Evolutionary conservation across 2,797 vertebrate genomes (phyloP), one percentile per base, ranked within the genome.

Genomic region (Helostoma temminkii): DNA sequence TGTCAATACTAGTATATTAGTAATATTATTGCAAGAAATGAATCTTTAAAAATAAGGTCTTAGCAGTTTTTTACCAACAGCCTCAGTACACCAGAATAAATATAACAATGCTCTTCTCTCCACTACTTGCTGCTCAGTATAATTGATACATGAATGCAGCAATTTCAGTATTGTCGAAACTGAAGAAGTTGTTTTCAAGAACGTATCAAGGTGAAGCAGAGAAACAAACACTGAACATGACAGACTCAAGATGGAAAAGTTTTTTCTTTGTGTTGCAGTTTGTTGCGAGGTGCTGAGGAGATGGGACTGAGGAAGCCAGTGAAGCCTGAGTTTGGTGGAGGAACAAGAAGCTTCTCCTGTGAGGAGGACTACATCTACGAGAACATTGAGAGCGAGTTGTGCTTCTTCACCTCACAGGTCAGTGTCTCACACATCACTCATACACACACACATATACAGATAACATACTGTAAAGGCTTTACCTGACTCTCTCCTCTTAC

Each of bases 311-410:
- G 96, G 58, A 99, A 99, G 82, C 85, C 93, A 0, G 96, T 99
- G 83, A 98, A 98, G 83, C 93, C 95, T 0, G 97, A 99, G 85
- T 99, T 97, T 1, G 98, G 97, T 0, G 96, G 96, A 3, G 97
- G 98, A n/a, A 95, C 94, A 1, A 88, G 96, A 11, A 93, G 93
- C 84, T 98, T 98, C 92, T 98, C 96, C 18, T 98, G 97, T 14
- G 98, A 99, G 77, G 98, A 99, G 85, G 97, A 99, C 82, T 98
- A 97, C 88, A 98, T 99, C 92, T 98, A 98, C 0, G 96, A 98
- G 91, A 97, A 98, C 87, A 96, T 98, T 5, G 98, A 99, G 91
- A 99, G 95, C 3, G 97, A 99, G 88, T 90, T 97, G 54, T 95
- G 94, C 83, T 99, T 99, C 93, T 98, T 99, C 91, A 97, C 96